Evolutionary conservation across 1,140 invertebrate species (phyloP).

Genomic region (Apocrypta bakeri): DNA sequence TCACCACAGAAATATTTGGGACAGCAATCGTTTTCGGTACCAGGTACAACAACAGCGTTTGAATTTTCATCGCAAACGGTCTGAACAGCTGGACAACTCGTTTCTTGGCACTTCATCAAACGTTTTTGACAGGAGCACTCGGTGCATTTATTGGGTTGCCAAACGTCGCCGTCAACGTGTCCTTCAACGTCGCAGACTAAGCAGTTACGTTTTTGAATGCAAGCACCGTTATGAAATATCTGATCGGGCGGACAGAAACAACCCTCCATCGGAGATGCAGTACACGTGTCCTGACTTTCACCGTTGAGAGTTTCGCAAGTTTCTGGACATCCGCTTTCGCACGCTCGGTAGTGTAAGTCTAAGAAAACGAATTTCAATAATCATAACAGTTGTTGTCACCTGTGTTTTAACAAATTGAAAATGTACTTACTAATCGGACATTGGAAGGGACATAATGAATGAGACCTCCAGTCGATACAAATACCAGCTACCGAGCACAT

Average conservation of each 20-base stretch:
- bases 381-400: too few relatives aligned
- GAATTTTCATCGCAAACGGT: conserved; percentile 77
- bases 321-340: conserved; percentile 79
- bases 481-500: conserved; percentile 81
- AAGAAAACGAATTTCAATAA: background rate
- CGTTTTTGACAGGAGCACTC: conserved; percentile 81
- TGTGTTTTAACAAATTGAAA: background rate
- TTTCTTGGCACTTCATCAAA: conserved; percentile 76
- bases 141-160: conserved; percentile 83
- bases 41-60: conserved; percentile 73
- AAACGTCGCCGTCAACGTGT: conserved; percentile 78
- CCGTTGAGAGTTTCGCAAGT: conserved; percentile 79
- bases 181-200: conserved; percentile 80
- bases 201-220: conserved; percentile 73
- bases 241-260: conserved; percentile 87
- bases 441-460: conserved; percentile 78
- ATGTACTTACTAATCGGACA: conserved; percentile 71
- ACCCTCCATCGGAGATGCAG: conserved; percentile 78
- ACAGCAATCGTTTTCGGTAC: conserved; percentile 79
- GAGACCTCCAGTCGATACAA: conserved; percentile 82
- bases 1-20: conserved; percentile 80
- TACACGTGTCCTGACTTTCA: conserved; percentile 66
- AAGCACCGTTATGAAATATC: conserved; percentile 73
- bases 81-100: conserved; percentile 76
- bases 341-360: conserved; percentile 81